Base-by-base conservation (phyloP, 2,113 vertebrate species). In the Aythya baeri region DNA sequence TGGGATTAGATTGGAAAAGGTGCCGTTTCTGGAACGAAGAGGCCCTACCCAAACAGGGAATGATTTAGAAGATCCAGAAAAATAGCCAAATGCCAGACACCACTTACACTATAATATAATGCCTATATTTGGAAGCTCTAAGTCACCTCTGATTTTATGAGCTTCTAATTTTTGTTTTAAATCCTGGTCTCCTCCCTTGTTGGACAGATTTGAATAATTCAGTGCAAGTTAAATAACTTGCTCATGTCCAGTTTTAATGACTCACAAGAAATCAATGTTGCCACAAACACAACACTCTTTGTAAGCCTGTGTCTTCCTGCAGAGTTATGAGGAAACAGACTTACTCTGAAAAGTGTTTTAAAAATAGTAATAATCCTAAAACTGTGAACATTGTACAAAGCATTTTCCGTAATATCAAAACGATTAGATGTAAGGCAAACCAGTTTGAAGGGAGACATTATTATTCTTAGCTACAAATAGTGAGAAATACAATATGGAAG, bases 51-150 rank as follows among this genome's bases (percentile, higher is more conserved):
- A 25, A 79, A 36, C 58, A 90, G 34, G 17, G 70, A 91, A 84
- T 95, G 93, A 96, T 88, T 97, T 83, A 97, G 79, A 94, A 94
- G 71, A 89, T 67, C 83, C 43, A 2, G 67, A 86, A 89, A 83
- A 93, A 94, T 63, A 93, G 87, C 93, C 94, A 95, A 70, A 77
- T 89, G 74, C 21, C 49, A 46, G 85, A 88, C 62, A n/a, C 62
- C 52, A 7, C 3, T 8, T 75, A 23, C 65, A 58, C 49, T 83
- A 32, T 89, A 94, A 89, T 32, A 43, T 79, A 87, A 59, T 52
- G 70, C 27, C 91, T 96, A 21, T 95, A 90, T 95, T 92, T 97
- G 91, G 92, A 93, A 91, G 57, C 70, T 86, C 34, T 78, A 93
- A 91, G 77, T 92, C 93, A 96, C 76, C 85, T 91, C 87, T 83